These are phyloP conservation scores for Hepsetus odoe DNA, from an alignment of 2,113 vertebrate genomes.

Conservation along the genomic window DNA sequence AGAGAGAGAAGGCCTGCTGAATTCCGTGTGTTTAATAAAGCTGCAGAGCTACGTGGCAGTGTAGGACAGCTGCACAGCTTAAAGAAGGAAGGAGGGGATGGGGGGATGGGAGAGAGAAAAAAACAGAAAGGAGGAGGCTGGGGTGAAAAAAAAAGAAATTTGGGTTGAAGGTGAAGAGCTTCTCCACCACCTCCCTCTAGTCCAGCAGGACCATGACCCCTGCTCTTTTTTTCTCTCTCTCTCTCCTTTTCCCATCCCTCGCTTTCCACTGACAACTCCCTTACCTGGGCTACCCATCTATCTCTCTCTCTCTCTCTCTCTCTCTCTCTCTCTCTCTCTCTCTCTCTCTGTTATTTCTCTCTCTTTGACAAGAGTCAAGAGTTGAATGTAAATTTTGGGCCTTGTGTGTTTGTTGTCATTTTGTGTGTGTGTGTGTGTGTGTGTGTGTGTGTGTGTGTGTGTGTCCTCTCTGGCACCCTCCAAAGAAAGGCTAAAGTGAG, in stretches of 20 bases:
- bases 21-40: slow-evolving; percentile 55
- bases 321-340: neutral
- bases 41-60: slow-evolving; percentile 56
- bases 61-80: slow-evolving; percentile 41
- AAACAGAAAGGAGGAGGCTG: slow-evolving; percentile 53
- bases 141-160: slow-evolving; percentile 55
- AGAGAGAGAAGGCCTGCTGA: slow-evolving; percentile 56
- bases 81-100: slow-evolving; percentile 41
- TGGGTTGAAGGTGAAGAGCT: slow-evolving; percentile 55
- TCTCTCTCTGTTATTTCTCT: neutral
- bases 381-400: too few relatives aligned
- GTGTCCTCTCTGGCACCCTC: neutral
- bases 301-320: neutral
- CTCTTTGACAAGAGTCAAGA: too few relatives aligned
- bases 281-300: neutral
- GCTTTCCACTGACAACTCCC: neutral
- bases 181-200: slow-evolving; percentile 79
- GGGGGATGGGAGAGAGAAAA: slow-evolving; percentile 34
- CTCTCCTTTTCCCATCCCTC: neutral
- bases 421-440: neutral
- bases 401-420: neutral
- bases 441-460: neutral
- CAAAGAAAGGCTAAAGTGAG: neutral
- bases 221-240: slow-evolving; percentile 20
- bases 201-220: slow-evolving; percentile 79